Base-by-base conservation (phyloP, 2,113 vertebrate species). In the Nyctibius bracteatus region DNA sequence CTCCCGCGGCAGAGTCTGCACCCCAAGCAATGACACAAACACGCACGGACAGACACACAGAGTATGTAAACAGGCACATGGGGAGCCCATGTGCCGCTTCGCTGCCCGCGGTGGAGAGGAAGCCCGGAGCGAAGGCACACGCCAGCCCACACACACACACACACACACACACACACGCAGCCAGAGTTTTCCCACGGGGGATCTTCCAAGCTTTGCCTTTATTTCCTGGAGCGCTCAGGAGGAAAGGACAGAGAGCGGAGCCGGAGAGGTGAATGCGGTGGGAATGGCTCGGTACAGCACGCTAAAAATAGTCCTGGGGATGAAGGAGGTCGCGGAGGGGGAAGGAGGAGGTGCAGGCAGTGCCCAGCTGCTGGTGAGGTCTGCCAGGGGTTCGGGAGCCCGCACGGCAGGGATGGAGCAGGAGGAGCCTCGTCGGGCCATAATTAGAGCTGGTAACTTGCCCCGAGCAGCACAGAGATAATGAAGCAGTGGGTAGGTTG, bases 51-150 rank as follows among this genome's bases (percentile, higher is more conserved):
- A 94, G 92, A 81, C 94, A 88, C 75, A 67, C 72, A n/a, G 68
- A 94, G 93, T 90, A 55, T 57, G 94, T 88, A 79, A 81, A 88
- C 81, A 91, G 87, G 97, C 96, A 97, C 97, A 94, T 96, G 97
- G 95, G 73, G 77, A 25, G 61, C 55, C 27, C 97, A 97, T 86
- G 96, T 97, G 97, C 96, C 11, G 72, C 82, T 55, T 2, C 1
- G 10, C 81, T n/a, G 91, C 78, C 84, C 35, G 78, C 25, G 92
- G 62, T 39, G n/a, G 28, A 68, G 47, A 89, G 81, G 66, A 5
- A 54, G 92, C 95, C 95, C 5, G 19, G 58, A 89, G 83, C 88
- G 55, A 86, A 83, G 85, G 81, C 93, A 41, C 87, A 52, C 28
- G 52, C 28, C 82, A 22, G 79, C 23, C 8, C 4, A 8, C 5